These are phyloP conservation scores for Hylaea fasciaria DNA, from an alignment of 2,888 invertebrate species.

Conservation along the genomic window DNA sequence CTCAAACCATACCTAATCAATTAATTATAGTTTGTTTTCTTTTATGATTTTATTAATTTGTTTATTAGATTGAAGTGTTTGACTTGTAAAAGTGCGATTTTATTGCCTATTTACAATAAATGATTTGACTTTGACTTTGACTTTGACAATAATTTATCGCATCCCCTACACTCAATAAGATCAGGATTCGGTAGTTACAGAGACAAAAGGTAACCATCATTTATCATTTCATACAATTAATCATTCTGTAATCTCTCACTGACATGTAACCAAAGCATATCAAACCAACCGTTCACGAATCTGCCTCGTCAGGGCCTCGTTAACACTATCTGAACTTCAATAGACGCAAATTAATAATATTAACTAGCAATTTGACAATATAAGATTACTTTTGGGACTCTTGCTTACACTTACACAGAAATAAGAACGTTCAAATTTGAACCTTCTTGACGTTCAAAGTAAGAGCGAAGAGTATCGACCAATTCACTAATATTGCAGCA, in stretches of 20 bases:
- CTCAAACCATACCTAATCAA: no score
- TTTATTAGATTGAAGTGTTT: no score
- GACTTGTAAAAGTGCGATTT: no score
- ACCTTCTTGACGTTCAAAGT: background rate
- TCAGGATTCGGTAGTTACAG: background rate
- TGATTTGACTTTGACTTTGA: no score
- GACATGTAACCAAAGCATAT: conserved; percentile 20
- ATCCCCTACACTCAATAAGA: no score
- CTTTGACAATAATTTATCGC: no score
- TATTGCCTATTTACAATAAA: no score
- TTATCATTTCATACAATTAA: conserved; percentile 15
- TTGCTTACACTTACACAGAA: background rate
- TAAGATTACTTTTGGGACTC: conserved; percentile 7
- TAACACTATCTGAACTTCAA: conserved; percentile 16
- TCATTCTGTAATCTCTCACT: conserved; percentile 12
- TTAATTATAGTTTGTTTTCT: no score
- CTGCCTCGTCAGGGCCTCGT: conserved; percentile 8
- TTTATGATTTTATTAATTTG: no score
- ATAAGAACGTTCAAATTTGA: background rate
- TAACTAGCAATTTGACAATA: conserved; percentile 24
- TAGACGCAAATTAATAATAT: conserved; percentile 30
- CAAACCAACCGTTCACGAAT: conserved; percentile 17
- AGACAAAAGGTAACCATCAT: conserved; percentile 3
- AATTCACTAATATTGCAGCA: background rate
- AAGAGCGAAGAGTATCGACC: background rate